Base-by-base conservation (phyloP, 2,888 invertebrate species). In the Tetropium fuscum region DNA sequence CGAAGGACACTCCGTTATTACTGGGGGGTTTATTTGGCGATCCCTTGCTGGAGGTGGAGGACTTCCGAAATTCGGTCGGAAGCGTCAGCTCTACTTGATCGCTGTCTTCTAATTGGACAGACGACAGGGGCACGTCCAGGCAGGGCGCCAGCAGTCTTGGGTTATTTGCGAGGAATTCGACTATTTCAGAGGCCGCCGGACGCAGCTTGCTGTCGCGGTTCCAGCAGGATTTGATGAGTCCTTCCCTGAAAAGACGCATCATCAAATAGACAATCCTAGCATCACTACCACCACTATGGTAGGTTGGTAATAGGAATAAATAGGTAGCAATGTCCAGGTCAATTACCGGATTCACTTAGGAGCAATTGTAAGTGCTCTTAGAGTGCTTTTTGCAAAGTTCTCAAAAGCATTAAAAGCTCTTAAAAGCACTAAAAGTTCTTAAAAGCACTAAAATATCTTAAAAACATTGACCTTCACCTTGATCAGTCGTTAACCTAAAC, bases 191-290 rank as follows among this genome's bases (percentile, higher is more conserved):
- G 0, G 94, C 92, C 1, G 87, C 85, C 2, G 94, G 93, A 13
- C 96, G 87, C 70, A 87, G 86, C 61, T 87, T 85, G 20, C 87
- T 83, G 53, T 91, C 90, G 59, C 84, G 84, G 64, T 87, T 86
- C 94, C 95, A 95, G 80, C 95, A 95, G 19, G 90, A 88, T 73
- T 87, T 87, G 71, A 96, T 87, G 53, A 95, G 83, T 38, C 85
- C 87, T 78, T 89, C 89, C 69, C 93, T 93, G 84, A 10, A 82
- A 80, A 56, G n/a, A n/a, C n/a, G n/a, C n/a, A n/a, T n/a, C n/a
- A n/a, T n/a, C n/a, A n/a, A n/a, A n/a, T n/a, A n/a, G n/a, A n/a
- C n/a, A n/a, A n/a, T n/a, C n/a, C n/a, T n/a, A n/a, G n/a, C n/a
- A n/a, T n/a, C n/a, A n/a, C n/a, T n/a, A n/a, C n/a, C n/a, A n/a